Percentiles rank a stretch among this genome's conserved stretches.
Evolutionary conservation across 2,888 invertebrate species (phyloP).

Genomic region (Eilema sororculum): DNA sequence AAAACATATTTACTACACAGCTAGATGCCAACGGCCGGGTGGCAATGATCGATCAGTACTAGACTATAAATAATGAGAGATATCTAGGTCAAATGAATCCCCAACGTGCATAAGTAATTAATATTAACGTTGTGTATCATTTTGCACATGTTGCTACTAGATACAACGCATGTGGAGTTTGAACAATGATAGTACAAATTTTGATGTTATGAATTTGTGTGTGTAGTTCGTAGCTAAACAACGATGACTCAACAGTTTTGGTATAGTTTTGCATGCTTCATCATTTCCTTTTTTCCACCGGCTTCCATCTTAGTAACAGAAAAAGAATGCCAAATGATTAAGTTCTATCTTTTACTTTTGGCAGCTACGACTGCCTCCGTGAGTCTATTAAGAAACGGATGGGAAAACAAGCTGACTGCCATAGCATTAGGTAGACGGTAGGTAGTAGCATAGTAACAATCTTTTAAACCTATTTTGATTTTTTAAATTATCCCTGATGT

Average conservation of each 20-base stretch:
- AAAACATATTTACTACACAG: slow-evolving; percentile 61
- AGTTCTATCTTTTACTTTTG: too few relatives aligned
- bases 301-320: not conserved
- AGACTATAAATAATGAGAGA: slow-evolving; percentile 53
- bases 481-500: too few relatives aligned
- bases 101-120: slow-evolving; percentile 36
- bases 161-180: slow-evolving; percentile 27
- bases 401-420: not conserved
- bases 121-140: slow-evolving; percentile 32
- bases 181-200: not conserved
- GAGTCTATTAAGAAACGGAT: not conserved
- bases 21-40: slow-evolving; percentile 72
- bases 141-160: slow-evolving; percentile 32
- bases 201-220: not conserved
- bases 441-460: too few relatives aligned
- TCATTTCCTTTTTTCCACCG: not conserved
- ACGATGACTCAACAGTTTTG: not conserved
- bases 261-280: not conserved
- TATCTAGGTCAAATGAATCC: slow-evolving; percentile 54
- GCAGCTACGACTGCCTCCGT: not conserved
- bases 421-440: not conserved
- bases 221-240: not conserved
- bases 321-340: not conserved
- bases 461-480: too few relatives aligned
- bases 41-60: slow-evolving; percentile 65